These are phyloP conservation scores for Galemys pyrenaicus DNA, from an alignment of 2,113 vertebrate genomes.

Conservation along the genomic window DNA sequence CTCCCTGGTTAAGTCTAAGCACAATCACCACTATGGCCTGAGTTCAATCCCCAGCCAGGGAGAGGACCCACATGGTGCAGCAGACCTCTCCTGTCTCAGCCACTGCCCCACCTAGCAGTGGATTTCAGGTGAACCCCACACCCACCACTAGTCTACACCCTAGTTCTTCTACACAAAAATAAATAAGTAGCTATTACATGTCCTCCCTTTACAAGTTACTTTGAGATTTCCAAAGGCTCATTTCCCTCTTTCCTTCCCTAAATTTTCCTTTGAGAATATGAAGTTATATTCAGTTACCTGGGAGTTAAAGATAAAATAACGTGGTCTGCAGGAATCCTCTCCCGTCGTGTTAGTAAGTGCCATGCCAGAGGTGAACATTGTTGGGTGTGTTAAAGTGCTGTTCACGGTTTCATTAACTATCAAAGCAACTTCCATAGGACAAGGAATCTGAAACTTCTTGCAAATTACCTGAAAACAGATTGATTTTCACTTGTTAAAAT, in stretches of 20 bases:
- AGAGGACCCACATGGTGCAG: too few species aligned
- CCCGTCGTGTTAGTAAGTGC: constrained; percentile 78
- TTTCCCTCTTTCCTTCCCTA: neutral
- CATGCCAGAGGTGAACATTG: neutral
- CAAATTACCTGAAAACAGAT: constrained; percentile 92
- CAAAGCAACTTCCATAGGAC: constrained; percentile 83
- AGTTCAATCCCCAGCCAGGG: too few species aligned
- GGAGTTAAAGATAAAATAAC: constrained; percentile 95
- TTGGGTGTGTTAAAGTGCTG: constrained; percentile 53
- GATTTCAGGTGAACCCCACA: too few species aligned
- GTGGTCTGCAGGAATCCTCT: constrained; percentile 90
- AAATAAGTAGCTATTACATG: neutral
- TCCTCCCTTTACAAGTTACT: neutral
- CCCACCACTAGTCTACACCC: too few species aligned
- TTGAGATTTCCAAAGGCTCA: neutral
- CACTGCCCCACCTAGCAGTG: too few species aligned
- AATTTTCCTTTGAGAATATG: neutral
- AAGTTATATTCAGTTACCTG: constrained; percentile 87
- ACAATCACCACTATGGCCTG: too few species aligned
- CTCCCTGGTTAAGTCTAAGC: too few species aligned
- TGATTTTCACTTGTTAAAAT: constrained; percentile 1
- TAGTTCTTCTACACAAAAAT: too few species aligned
- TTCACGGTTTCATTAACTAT: constrained; percentile 85
- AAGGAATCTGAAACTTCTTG: constrained; percentile 96
- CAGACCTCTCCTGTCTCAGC: too few species aligned